phyloP scores from a whole-genome alignment of 2,113 vertebrate genomes.

The human region DNA sequence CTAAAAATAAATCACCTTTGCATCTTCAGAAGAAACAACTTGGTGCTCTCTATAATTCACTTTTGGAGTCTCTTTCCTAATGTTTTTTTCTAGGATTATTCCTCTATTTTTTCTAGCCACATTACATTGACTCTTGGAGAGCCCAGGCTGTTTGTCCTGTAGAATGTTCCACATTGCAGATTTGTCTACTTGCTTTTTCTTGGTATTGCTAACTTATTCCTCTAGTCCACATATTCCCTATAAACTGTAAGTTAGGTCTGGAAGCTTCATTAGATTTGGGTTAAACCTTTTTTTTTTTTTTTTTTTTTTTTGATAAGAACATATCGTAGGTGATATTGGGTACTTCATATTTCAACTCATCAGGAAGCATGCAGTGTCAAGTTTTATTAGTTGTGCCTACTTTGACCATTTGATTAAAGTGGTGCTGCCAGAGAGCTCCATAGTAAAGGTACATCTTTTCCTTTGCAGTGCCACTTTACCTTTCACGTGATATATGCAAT shows the following conservation, averaged over 20 bases:
- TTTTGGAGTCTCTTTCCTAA: not conserved
- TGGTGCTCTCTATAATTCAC: not conserved
- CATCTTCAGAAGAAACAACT: not conserved
- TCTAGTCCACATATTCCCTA: not conserved
- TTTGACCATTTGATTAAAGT: not conserved
- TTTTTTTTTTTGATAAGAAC: too few species aligned
- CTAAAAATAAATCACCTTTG: not conserved
- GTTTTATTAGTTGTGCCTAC: not conserved
- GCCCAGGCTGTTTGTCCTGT: not conserved
- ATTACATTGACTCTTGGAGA: not conserved
- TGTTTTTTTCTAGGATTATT: not conserved
- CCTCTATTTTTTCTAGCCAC: too few species aligned
- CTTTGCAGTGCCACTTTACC: not conserved
- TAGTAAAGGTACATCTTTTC: not conserved
- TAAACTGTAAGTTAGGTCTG: not conserved
- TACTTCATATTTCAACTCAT: fast-evolving
- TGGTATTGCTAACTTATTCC: not conserved
- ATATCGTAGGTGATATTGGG: not conserved
- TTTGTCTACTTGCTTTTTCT: not conserved
- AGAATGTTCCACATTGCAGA: not conserved
- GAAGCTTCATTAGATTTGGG: not conserved
- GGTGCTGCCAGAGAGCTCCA: too few species aligned
- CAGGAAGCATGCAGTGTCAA: not conserved
- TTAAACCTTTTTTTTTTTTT: too few species aligned
- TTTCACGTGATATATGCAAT: not conserved